A percentile compares a stretch with the other conserved stretches of the same genome.
phyloP scores from a whole-genome alignment of 23 tunicate species.

The Styela plicata region DNA sequence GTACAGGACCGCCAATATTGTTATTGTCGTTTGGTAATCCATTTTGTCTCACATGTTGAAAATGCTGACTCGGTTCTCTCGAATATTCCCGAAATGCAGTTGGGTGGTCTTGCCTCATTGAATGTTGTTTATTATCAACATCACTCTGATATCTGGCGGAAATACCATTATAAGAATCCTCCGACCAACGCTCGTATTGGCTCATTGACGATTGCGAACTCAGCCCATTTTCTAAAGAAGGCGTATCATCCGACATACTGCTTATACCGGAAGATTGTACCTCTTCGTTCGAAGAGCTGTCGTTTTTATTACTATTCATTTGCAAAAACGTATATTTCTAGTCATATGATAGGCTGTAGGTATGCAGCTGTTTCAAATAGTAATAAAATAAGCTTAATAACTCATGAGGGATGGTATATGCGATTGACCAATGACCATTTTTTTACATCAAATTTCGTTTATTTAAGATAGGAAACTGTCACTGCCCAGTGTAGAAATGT shows the following conservation, averaged over 20 bases:
- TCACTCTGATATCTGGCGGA: not conserved
- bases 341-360: too few relatives aligned
- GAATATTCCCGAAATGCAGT: not conserved
- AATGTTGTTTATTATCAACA: not conserved
- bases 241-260: slow-evolving; percentile 18
- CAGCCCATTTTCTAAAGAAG: not conserved
- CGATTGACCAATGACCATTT: too few relatives aligned
- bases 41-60: not conserved
- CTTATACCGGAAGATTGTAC: slow-evolving; percentile 18
- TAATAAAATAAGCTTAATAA: too few relatives aligned
- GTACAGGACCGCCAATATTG: not conserved
- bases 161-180: not conserved
- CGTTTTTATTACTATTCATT: not conserved
- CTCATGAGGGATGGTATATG: too few relatives aligned
- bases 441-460: too few relatives aligned
- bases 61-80: not conserved
- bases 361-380: too few relatives aligned
- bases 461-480: too few relatives aligned
- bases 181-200: not conserved
- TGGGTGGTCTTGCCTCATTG: not conserved
- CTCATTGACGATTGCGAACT: not conserved
- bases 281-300: slow-evolving; percentile 21
- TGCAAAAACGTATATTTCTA: too few relatives aligned
- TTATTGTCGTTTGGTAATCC: not conserved
- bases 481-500: too few relatives aligned